A percentile compares a stretch with the other conserved stretches of the same genome.
These are phyloP conservation scores for Phlogophora meticulosa DNA, from an alignment of 2,888 invertebrate species.

Conservation along the genomic window DNA sequence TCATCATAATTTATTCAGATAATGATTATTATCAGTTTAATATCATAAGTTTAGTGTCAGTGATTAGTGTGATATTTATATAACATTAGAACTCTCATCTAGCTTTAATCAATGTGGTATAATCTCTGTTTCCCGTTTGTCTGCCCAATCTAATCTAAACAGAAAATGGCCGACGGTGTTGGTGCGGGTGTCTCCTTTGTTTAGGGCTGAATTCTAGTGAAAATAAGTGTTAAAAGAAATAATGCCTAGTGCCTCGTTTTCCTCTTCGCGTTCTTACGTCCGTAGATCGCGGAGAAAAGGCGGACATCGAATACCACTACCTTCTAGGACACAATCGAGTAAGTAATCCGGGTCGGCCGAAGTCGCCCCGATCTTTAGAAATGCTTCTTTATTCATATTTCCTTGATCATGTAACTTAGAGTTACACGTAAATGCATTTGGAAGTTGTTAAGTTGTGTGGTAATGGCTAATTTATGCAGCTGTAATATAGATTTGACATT, in stretches of 20 bases:
- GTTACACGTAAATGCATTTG: constrained; percentile 60
- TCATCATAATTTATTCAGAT: constrained; percentile 81
- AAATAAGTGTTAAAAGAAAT: constrained; percentile 91
- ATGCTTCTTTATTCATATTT: constrained; percentile 79
- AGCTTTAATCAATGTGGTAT: constrained; percentile 80
- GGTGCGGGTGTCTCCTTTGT: constrained; percentile 96
- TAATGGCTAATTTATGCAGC: constrained; percentile 52
- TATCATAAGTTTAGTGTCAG: constrained; percentile 81
- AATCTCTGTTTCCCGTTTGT: constrained; percentile 85
- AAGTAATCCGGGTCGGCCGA: constrained; percentile 91
- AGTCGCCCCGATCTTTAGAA: constrained; percentile 82
- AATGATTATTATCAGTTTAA: constrained; percentile 86
- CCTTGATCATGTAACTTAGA: constrained; percentile 70
- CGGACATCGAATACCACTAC: constrained; percentile 96
- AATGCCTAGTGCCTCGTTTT: constrained; percentile 99
- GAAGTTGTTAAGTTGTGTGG: constrained; percentile 36
- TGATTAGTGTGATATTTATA: constrained; percentile 82
- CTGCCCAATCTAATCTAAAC: constrained; percentile 91
- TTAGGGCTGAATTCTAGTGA: constrained; percentile 92
- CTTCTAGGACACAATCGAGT: constrained; percentile 95
- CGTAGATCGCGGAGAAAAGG: constrained; percentile 98
- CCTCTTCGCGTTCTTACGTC: constrained; percentile 97
- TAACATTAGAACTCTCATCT: constrained; percentile 72
- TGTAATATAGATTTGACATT: constrained; percentile 56
- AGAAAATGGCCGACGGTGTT: constrained; percentile 96